Base-by-base conservation (phyloP, 1,140 invertebrate species). In the Asbolus verrucosus region DNA sequence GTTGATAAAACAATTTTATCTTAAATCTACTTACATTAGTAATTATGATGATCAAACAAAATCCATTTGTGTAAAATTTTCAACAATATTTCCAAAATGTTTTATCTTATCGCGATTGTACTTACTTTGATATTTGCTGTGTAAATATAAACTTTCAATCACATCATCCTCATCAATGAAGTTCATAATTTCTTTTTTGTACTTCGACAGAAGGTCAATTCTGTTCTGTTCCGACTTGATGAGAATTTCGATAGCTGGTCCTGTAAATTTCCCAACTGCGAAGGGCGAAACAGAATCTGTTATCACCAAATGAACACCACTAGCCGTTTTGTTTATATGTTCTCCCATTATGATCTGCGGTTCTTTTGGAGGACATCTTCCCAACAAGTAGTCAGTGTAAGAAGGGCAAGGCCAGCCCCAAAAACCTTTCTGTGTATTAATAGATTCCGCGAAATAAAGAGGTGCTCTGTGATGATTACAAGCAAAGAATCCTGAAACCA, bases 391-490 rank as follows among this genome's bases (percentile, higher is more conserved):
- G 0, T 83, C 71, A 0, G 90, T 76, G 82, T 88, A 90, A 6
- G 86, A 87, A 15, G 81, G 75, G 75, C 92, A 94, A 0, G 85
- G 85, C 77, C 85, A 90, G 0, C 87, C 90, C 82, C 88, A 91
- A 76, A 95, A 94, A 0, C 92, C 93, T 0, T 82, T 38, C 5
- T 84, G 71, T 0, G 85, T 83, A 41, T 84, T 88, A 18, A 94
- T 90, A 0, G 92, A 93, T 77, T 94, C 92, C 0, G 88, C 88
- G 72, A 87, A 95, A 68, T 91, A 92, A 2, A 81, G 72, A 0
- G 88, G 86, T 0, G 91, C 87, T 67, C 91, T 81, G 19, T 86
- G 85, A 74, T 93, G 91, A 72, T 88, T 87, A 73, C 91, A 94
- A 8, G 79, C 79, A 31, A 81, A 78, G 59, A 80, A 80, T 59